Evolutionary conservation across 2,113 vertebrate genomes (phyloP).

Genomic region (Ictalurus furcatus): DNA sequence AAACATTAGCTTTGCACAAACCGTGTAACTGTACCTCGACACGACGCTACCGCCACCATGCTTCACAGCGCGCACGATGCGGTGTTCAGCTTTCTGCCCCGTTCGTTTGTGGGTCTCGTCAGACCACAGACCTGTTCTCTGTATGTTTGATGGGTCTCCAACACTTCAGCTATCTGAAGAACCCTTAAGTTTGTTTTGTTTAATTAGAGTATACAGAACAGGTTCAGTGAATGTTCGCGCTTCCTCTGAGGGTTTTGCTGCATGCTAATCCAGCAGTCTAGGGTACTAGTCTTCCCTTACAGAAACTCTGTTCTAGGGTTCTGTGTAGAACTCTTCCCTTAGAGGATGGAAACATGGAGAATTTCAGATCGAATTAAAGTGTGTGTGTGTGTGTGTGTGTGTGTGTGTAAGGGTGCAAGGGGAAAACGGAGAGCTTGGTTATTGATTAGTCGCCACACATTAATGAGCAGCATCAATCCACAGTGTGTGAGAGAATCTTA

Average conservation of each 20-base stretch:
- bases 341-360: not conserved
- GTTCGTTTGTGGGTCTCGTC: not conserved
- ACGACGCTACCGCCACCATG: not conserved
- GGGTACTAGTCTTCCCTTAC: not conserved
- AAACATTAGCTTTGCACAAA: not conserved
- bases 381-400: not conserved
- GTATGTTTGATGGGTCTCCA: not conserved
- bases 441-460: constrained; percentile 72
- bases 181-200: not conserved
- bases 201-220: not conserved
- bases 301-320: not conserved
- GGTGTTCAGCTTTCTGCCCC: too few species aligned
- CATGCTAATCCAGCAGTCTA: not conserved
- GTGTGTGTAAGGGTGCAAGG: constrained; percentile 32
- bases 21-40: not conserved
- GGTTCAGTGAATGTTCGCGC: not conserved
- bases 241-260: not conserved
- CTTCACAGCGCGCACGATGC: not conserved
- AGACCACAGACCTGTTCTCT: not conserved
- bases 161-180: not conserved
- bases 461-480: constrained; percentile 70
- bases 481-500: constrained; percentile 31
- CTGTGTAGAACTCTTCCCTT: not conserved
- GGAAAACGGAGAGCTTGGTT: constrained; percentile 63
- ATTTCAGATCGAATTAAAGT: not conserved